Percentiles rank a stretch among this genome's conserved stretches.
Evolutionary conservation across 2,113 vertebrate species (phyloP).

Genomic region (Emberiza fucata): DNA sequence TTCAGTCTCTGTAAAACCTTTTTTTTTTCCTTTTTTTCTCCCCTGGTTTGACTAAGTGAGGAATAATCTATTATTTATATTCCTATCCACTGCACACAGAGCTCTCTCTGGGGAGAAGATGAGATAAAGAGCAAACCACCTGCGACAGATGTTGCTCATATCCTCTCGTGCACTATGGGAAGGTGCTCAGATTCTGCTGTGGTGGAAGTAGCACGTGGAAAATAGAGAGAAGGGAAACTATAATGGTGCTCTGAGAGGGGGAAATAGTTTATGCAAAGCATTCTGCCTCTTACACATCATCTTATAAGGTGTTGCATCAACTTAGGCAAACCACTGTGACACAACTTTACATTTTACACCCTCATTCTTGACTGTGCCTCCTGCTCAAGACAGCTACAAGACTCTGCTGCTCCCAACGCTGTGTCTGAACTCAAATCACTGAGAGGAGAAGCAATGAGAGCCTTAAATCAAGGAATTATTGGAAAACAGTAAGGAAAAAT

Average conservation of each 20-base stretch:
- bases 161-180: not conserved
- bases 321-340: not conserved
- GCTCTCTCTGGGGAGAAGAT: not conserved
- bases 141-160: not conserved
- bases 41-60: not conserved
- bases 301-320: not conserved
- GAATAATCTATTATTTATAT: constrained; percentile 47
- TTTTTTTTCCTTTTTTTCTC: not conserved
- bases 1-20: not conserved
- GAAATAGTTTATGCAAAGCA: not conserved
- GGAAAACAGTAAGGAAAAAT: not conserved
- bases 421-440: not conserved
- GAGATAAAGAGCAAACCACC: constrained; percentile 29
- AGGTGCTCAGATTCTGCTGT: not conserved
- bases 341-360: not conserved
- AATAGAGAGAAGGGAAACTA: not conserved
- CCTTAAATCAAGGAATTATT: not conserved
- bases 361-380: not conserved
- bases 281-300: not conserved
- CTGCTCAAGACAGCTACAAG: not conserved
- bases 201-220: not conserved
- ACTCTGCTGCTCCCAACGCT: not conserved
- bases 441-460: not conserved
- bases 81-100: not conserved
- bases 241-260: not conserved